A percentile compares a stretch with the other conserved stretches of the same genome.
phyloP scores from a whole-genome alignment of 2,113 vertebrate species.

The Spea bombifrons region DNA sequence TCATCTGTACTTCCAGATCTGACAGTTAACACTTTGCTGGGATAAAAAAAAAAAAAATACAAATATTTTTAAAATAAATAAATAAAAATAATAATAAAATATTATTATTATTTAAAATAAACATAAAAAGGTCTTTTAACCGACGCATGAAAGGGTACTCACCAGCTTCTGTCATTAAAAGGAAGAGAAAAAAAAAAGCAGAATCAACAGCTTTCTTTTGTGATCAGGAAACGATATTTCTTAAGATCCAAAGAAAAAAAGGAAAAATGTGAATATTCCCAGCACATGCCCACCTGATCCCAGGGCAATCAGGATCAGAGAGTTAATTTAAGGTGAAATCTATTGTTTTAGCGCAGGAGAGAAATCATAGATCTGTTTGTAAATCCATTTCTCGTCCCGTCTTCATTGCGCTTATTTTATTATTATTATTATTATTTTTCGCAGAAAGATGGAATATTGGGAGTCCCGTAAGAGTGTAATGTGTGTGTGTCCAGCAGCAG shows the following conservation, averaged over 20 bases:
- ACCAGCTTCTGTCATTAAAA: not conserved
- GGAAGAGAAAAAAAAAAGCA: not conserved
- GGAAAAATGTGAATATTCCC: not conserved
- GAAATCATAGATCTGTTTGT: not conserved
- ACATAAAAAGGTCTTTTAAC: not conserved
- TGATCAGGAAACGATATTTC: not conserved
- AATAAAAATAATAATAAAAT: not conserved
- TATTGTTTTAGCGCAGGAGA: not conserved
- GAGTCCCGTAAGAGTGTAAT: no score
- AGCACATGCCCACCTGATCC: not conserved
- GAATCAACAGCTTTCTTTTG: not conserved
- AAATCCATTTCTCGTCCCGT: no score
- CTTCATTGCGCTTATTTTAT: no score
- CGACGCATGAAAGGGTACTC: not conserved
- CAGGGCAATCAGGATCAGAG: not conserved
- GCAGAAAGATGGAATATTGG: no score
- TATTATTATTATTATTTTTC: no score
- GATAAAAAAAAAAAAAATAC: not conserved
- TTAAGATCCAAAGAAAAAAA: no score
- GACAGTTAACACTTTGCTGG: not conserved
- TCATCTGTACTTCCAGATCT: not conserved
- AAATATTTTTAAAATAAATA: not conserved
- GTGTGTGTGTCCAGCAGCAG: not conserved
- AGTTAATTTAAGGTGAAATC: not conserved
- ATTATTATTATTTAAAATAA: not conserved